Evolutionary conservation across 2,113 vertebrate genomes (phyloP).

Genomic region (Alligator mississippiensis): DNA sequence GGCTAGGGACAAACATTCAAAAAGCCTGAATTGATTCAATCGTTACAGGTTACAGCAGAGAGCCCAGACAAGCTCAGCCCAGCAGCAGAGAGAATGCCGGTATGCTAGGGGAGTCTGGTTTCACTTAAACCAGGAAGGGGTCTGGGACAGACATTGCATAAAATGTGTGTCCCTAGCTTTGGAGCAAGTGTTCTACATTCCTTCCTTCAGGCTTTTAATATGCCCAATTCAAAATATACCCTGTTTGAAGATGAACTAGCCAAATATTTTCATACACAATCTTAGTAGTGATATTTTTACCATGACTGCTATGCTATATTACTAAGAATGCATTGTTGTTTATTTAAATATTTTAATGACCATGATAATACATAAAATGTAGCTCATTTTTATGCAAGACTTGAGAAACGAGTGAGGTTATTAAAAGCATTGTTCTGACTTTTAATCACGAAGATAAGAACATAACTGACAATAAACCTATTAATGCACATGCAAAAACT

Average conservation of each 20-base stretch:
- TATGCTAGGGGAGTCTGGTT: too few relatives aligned
- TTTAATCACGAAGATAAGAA: not conserved
- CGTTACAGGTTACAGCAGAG: too few relatives aligned
- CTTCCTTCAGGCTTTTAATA: not conserved
- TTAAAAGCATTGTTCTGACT: not conserved
- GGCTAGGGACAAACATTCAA: too few relatives aligned
- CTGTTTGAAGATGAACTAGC: not conserved
- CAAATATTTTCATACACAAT: not conserved
- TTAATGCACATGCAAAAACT: not conserved
- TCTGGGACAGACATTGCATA: too few relatives aligned
- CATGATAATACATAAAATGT: not conserved
- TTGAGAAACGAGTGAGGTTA: not conserved
- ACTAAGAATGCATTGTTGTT: not conserved
- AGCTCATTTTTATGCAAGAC: not conserved
- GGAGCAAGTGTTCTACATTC: not conserved
- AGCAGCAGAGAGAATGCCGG: too few relatives aligned
- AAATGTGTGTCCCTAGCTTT: too few relatives aligned
- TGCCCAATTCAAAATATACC: not conserved
- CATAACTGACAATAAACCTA: not conserved
- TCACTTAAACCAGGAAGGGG: too few relatives aligned
- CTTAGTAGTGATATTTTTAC: not conserved
- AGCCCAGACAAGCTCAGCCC: too few relatives aligned
- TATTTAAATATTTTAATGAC: not conserved
- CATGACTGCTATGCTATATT: not conserved
- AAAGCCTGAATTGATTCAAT: too few relatives aligned